Conservation (phyloP, 2,797 vertebrate genomes). For the Lepilemur ruficaudatus region DNA sequence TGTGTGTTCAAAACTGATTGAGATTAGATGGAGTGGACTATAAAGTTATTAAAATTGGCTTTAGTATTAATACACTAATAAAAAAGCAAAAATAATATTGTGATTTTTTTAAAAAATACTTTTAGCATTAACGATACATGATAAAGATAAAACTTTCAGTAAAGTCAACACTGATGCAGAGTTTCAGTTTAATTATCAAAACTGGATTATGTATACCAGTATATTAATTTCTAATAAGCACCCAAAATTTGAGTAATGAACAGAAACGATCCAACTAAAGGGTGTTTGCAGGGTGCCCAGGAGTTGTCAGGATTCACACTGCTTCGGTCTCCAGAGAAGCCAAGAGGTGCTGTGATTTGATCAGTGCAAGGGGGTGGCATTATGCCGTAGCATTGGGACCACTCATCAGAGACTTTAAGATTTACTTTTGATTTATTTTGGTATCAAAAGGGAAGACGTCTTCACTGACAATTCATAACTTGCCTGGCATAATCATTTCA, state of each 20-base stretch:
- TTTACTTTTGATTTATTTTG: neutral
- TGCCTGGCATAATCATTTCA: neutral
- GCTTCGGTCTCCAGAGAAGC: neutral
- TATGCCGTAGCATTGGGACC: rapidly evolving
- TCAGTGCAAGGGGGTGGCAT: neutral
- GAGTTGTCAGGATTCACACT: neutral
- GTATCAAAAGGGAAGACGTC: neutral
- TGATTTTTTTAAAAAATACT: neutral
- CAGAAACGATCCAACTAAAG: neutral
- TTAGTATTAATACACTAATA: too few relatives aligned
- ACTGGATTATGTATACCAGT: neutral
- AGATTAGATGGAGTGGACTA: too few relatives aligned
- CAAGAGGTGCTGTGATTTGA: neutral
- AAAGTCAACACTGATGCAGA: neutral
- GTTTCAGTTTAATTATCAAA: slow-evolving; percentile 22
- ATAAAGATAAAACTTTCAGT: neutral
- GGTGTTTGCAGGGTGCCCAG: neutral
- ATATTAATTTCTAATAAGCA: neutral
- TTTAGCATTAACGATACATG: neutral
- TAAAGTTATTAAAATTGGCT: too few relatives aligned
- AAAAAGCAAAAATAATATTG: too few relatives aligned
- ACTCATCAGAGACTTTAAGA: neutral
- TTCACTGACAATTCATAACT: neutral
- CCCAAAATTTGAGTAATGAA: neutral
- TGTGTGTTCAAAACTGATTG: too few relatives aligned